phyloP scores from a whole-genome alignment of 2,888 invertebrate species.

The Phanerotoma sp. region DNA sequence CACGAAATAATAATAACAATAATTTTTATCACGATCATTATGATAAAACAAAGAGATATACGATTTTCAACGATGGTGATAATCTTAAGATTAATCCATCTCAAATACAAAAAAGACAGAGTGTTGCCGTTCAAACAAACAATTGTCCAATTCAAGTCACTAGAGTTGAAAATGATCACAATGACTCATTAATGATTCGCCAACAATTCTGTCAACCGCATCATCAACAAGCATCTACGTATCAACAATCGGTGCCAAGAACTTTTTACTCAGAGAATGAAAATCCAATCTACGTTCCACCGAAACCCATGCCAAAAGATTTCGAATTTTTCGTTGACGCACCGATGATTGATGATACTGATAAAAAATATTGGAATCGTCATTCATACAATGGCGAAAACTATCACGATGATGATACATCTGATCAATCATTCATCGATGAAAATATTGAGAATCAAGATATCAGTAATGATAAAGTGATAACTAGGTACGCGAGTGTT shows the following conservation, averaged over 20 bases:
- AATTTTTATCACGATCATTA: background rate
- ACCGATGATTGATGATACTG: background rate
- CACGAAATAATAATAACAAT: background rate
- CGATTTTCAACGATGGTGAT: background rate
- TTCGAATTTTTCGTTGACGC: background rate
- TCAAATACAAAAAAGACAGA: slow-evolving; percentile 15
- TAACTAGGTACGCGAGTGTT: slow-evolving; percentile 52
- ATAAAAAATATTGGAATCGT: background rate
- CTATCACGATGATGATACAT: background rate
- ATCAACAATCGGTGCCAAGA: slow-evolving; percentile 5
- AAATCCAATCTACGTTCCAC: slow-evolving; percentile 31
- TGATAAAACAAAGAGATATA: background rate
- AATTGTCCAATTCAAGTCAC: slow-evolving; percentile 1
- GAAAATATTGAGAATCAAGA: slow-evolving; percentile 45
- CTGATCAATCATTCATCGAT: slow-evolving; percentile 2
- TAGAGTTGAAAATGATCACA: background rate
- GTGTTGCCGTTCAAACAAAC: slow-evolving; percentile 32
- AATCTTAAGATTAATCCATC: background rate
- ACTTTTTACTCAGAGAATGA: slow-evolving; percentile 27
- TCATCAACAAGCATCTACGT: background rate
- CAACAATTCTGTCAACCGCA: background rate
- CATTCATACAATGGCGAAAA: background rate
- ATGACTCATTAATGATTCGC: background rate
- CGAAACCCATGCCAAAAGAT: slow-evolving; percentile 10
- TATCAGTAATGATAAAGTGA: slow-evolving; percentile 47